Conservation (phyloP, 2,113 vertebrate species). For the Brachyhypopomus occidentalis region DNA sequence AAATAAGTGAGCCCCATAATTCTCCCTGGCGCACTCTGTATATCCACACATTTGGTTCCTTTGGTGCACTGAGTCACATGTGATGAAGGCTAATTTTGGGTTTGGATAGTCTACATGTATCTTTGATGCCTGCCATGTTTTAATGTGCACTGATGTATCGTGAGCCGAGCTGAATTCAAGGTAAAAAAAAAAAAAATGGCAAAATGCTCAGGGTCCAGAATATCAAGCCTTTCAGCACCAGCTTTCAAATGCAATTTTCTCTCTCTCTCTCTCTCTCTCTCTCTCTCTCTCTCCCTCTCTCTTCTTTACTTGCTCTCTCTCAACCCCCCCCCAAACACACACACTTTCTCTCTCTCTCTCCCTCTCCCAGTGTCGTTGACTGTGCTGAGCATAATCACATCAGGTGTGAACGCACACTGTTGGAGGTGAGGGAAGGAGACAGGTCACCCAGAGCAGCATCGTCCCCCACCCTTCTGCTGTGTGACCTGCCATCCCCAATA, state of each 20-base stretch:
- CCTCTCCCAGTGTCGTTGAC: too few relatives aligned
- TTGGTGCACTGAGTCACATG: background rate
- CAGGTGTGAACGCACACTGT: background rate
- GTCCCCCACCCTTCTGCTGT: too few relatives aligned
- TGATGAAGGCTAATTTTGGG: constrained; percentile 21
- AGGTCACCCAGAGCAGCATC: too few relatives aligned
- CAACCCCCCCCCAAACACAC: background rate
- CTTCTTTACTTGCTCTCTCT: background rate
- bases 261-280: background rate
- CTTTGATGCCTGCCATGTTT: constrained; percentile 14
- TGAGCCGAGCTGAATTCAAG: background rate
- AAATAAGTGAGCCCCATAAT: constrained; percentile 20
- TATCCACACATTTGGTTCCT: constrained; percentile 19
- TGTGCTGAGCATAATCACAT: background rate
- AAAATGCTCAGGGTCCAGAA: background rate
- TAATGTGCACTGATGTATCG: background rate
- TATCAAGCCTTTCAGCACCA: background rate
- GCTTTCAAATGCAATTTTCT: background rate
- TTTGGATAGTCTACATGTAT: constrained; percentile 12
- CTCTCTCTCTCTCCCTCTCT: background rate
- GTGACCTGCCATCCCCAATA: background rate
- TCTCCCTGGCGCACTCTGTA: background rate
- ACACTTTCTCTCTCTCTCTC: background rate
- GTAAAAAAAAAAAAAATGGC: background rate
- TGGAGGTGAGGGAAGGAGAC: too few relatives aligned